Evolutionary conservation across 92 coral and sea anemone species (phyloP).

Genomic region (Palythoa heliodiscus): DNA sequence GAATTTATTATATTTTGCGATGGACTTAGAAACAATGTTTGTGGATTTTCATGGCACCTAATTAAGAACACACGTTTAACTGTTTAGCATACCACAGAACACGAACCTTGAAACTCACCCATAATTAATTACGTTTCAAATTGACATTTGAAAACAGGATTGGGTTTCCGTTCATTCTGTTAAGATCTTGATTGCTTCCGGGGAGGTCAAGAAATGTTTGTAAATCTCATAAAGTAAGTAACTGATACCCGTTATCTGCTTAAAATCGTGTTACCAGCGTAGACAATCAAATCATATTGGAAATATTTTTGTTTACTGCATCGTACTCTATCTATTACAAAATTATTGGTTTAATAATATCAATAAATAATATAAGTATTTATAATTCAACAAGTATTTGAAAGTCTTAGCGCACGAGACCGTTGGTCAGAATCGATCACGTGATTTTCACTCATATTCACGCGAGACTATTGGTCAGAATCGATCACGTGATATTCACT

Average conservation of each 20-base stretch:
- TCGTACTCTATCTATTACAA: no score
- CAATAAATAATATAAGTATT: no score
- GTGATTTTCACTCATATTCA: no score
- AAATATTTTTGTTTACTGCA: no score
- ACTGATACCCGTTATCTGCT: not conserved
- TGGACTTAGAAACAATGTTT: not conserved
- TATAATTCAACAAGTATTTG: no score
- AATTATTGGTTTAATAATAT: no score
- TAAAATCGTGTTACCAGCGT: no score
- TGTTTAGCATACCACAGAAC: not conserved
- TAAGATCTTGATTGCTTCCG: not conserved
- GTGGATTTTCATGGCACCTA: not conserved
- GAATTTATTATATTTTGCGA: not conserved
- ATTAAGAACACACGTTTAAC: not conserved
- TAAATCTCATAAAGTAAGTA: not conserved
- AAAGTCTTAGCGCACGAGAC: no score
- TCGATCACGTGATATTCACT: no score
- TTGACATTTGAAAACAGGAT: constrained; percentile 2
- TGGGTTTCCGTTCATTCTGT: not conserved
- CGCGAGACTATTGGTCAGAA: no score
- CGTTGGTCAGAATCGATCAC: no score
- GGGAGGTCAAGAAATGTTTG: constrained; percentile 23
- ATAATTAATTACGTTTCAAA: not conserved
- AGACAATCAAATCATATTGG: no score
- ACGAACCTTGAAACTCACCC: not conserved